Percentiles rank a stretch among this genome's conserved stretches.
phyloP scores from a whole-genome alignment of 1,140 invertebrate species.

The Augochlora pura region DNA sequence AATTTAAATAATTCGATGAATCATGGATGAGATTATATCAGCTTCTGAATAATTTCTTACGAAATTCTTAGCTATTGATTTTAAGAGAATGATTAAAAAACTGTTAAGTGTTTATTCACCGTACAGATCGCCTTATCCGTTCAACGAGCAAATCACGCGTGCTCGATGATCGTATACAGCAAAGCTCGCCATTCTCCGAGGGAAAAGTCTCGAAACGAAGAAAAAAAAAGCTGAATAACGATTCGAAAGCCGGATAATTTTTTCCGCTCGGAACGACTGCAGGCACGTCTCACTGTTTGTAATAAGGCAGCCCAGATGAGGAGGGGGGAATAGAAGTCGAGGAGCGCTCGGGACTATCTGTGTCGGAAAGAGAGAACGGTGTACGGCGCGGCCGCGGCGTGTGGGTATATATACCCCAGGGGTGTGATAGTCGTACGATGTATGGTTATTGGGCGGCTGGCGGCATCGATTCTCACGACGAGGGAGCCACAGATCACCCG shows the following conservation, averaged over 20 bases:
- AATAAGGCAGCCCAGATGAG: constrained; percentile 68
- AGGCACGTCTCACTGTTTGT: constrained; percentile 63
- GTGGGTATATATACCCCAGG: constrained; percentile 72
- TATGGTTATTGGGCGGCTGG: constrained; percentile 79
- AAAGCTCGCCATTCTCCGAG: background rate
- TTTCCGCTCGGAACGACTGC: constrained; percentile 35
- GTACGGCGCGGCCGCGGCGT: constrained; percentile 5
- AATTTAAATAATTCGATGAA: too few species aligned
- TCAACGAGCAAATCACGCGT: too few species aligned
- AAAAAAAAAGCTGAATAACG: constrained; percentile 10
- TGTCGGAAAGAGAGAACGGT: constrained; percentile 24
- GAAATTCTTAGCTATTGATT: too few species aligned
- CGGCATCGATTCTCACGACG: constrained; percentile 78
- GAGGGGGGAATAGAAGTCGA: background rate
- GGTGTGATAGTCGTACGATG: constrained; percentile 78
- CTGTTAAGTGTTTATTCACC: too few species aligned
- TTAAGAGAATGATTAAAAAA: too few species aligned
- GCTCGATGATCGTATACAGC: background rate
- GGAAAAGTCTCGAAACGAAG: too few species aligned
- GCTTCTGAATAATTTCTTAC: too few species aligned
- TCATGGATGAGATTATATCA: too few species aligned
- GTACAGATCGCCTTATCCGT: too few species aligned
- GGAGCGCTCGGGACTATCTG: background rate
- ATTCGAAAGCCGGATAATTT: constrained; percentile 46
- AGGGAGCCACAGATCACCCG: constrained; percentile 79